Conservation (phyloP, 2,888 invertebrate genomes). For the Caradrina clavipalpis region DNA sequence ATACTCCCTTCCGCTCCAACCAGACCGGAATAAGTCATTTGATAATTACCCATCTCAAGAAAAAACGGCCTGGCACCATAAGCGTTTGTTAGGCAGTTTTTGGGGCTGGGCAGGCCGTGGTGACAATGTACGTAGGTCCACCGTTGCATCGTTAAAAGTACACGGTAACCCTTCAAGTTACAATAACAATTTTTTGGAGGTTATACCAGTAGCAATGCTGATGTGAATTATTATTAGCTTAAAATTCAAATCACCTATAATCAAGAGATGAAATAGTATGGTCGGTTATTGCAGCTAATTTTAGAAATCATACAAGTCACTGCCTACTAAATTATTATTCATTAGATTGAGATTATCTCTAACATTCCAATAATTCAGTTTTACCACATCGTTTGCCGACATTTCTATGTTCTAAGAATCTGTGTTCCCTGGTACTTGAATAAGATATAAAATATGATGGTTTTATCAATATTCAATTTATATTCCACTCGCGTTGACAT, state of each 20-base stretch:
- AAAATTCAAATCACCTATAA: not conserved
- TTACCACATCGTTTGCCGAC: slow-evolving; percentile 8
- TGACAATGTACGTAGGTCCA: too few species aligned
- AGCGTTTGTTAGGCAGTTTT: too few species aligned
- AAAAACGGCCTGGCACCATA: too few species aligned
- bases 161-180: too few species aligned
- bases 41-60: too few species aligned
- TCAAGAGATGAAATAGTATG: slow-evolving; percentile 15
- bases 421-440: slow-evolving; percentile 7
- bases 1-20: too few species aligned
- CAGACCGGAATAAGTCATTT: too few species aligned
- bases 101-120: too few species aligned
- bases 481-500: slow-evolving; percentile 20
- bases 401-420: slow-evolving; percentile 16
- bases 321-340: slow-evolving; percentile 31
- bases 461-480: slow-evolving; percentile 21
- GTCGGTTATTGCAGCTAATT: slow-evolving; percentile 4
- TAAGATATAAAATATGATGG: slow-evolving; percentile 15
- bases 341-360: slow-evolving; percentile 25
- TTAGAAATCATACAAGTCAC: not conserved
- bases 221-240: not conserved
- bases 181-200: not conserved
- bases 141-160: too few species aligned
- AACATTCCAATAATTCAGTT: slow-evolving; percentile 27
- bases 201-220: not conserved